Percentiles rank a stretch among this genome's conserved stretches.
phyloP scores from a whole-genome alignment of 2,797 vertebrate genomes.

The Pyrocephalus nanus region DNA sequence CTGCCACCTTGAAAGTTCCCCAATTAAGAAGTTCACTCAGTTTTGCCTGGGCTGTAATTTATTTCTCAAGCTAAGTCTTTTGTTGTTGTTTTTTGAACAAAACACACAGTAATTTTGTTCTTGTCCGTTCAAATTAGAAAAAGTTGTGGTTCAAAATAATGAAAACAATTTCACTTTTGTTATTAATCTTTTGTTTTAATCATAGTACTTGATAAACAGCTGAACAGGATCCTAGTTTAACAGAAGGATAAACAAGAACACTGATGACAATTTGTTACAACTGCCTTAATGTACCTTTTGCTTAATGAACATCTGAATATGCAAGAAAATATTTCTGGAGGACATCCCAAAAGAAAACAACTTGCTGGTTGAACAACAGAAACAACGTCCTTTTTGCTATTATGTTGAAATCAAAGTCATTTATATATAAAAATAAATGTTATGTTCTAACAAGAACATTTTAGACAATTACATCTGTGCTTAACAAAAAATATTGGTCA shows the following conservation, averaged over 20 bases:
- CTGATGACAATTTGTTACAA: constrained; percentile 68
- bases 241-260: constrained; percentile 67
- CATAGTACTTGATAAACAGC: constrained; percentile 68
- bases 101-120: constrained; percentile 63
- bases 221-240: constrained; percentile 72
- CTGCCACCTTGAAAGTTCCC: constrained; percentile 36
- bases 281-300: constrained; percentile 72
- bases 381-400: constrained; percentile 71
- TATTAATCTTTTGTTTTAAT: constrained; percentile 71
- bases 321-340: constrained; percentile 69
- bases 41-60: constrained; percentile 46
- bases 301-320: constrained; percentile 73
- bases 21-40: constrained; percentile 56
- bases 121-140: constrained; percentile 52
- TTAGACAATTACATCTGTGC: constrained; percentile 81
- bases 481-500: constrained; percentile 83
- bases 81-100: neutral
- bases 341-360: constrained; percentile 84
- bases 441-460: constrained; percentile 79
- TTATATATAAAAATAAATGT: constrained; percentile 83
- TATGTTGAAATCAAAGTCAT: constrained; percentile 75
- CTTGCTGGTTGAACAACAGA: constrained; percentile 94
- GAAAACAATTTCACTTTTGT: constrained; percentile 67
- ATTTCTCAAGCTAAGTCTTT: constrained; percentile 34
- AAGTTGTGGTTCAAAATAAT: constrained; percentile 66